Evolutionary conservation across 64 coral and sea anemone genomes (phyloP).

Genomic region (Cladopsammia gracilis): DNA sequence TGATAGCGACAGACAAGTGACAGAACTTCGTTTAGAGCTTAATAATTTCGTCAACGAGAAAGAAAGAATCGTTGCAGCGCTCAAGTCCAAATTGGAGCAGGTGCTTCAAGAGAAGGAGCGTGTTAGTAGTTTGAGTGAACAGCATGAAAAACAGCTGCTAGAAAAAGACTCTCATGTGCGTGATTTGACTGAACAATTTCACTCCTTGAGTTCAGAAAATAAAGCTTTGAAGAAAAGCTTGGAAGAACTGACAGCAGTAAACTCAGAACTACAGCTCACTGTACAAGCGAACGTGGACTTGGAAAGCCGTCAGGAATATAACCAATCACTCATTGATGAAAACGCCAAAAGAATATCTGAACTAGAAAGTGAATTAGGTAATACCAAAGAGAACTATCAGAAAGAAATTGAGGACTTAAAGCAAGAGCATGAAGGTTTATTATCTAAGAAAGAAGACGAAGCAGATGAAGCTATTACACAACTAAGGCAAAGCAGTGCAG

Average conservation of each 20-base stretch:
- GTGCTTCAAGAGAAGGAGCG: constrained; percentile 57
- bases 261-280: background rate
- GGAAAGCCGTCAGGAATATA: background rate
- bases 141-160: constrained; percentile 57
- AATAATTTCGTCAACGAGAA: constrained; percentile 78
- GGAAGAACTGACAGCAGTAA: background rate
- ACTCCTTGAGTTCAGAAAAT: constrained; percentile 1
- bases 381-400: background rate
- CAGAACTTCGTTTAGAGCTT: constrained; percentile 69
- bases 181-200: constrained; percentile 33
- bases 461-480: constrained; percentile 7
- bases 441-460: constrained; percentile 9
- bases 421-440: background rate
- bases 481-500: constrained; percentile 19
- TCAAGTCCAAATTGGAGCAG: constrained; percentile 42
- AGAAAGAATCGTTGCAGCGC: constrained; percentile 51
- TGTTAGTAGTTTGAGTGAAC: constrained; percentile 15
- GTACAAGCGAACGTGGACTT: constrained; percentile 10
- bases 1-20: constrained; percentile 32
- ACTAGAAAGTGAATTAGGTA: constrained; percentile 11
- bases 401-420: constrained; percentile 16
- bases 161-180: constrained; percentile 65
- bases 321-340: constrained; percentile 6
- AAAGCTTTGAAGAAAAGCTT: background rate
- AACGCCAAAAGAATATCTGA: constrained; percentile 11